Percentiles rank a stretch among this genome's conserved stretches.
These are phyloP conservation scores for Mus spretus DNA, from an alignment of 2,797 vertebrate species.

Conservation along the genomic window DNA sequence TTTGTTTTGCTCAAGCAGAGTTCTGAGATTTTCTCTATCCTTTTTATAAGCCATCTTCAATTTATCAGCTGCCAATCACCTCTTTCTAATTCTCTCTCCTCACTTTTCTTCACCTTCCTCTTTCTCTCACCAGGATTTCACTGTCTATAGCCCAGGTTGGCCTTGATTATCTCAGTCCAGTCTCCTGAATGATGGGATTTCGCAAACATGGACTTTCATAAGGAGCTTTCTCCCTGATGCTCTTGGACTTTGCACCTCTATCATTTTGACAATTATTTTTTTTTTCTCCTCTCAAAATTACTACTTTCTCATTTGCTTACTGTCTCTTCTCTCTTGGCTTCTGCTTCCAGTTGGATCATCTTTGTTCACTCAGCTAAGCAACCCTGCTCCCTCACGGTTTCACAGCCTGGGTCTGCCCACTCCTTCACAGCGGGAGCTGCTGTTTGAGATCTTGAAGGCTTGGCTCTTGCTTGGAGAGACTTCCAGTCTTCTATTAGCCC, in stretches of 20 bases:
- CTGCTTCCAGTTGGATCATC: neutral
- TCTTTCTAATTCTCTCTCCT: neutral
- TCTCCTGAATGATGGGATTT: too few relatives aligned
- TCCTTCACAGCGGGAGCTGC: neutral
- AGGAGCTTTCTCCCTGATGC: neutral
- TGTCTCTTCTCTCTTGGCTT: neutral
- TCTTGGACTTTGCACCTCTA: neutral
- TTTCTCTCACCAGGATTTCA: neutral
- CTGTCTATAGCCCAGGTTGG: neutral
- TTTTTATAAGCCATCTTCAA: neutral
- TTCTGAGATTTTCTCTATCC: neutral
- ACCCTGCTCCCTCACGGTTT: neutral
- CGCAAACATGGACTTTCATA: too few relatives aligned
- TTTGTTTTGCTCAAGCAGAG: neutral
- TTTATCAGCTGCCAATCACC: neutral
- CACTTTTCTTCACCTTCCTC: too few relatives aligned
- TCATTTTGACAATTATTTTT: conserved; percentile 36
- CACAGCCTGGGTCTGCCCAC: conserved; percentile 24
- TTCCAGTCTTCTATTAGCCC: conserved; percentile 12
- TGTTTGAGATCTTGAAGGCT: conserved; percentile 36
- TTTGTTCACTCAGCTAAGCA: conserved; percentile 16
- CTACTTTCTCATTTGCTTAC: neutral
- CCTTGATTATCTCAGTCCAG: neutral
- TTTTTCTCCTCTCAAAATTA: conserved; percentile 28
- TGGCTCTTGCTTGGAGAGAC: conserved; percentile 34